These are phyloP conservation scores for Leptopilina drosophilae DNA, from an alignment of 2,888 invertebrate species.

Conservation along the genomic window DNA sequence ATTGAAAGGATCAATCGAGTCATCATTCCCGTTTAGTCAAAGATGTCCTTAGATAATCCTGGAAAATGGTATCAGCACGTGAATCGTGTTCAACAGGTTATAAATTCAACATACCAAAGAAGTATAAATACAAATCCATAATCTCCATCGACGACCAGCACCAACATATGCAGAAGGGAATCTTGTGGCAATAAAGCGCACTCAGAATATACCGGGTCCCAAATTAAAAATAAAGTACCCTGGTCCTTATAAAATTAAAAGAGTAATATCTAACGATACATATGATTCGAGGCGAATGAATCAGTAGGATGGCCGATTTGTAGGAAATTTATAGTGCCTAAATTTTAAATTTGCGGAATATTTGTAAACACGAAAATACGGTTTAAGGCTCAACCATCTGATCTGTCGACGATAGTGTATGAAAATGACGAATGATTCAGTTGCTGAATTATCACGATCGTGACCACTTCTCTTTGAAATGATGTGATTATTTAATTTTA, in stretches of 20 bases:
- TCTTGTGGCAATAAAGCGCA: conserved; percentile 31
- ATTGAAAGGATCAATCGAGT: too few species aligned
- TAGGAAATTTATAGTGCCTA: background rate
- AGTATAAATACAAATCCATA: too few species aligned
- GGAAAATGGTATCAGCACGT: too few species aligned
- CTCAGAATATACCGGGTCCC: conserved; percentile 39
- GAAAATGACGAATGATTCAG: background rate
- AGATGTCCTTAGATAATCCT: too few species aligned
- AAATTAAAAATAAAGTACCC: conserved; percentile 46
- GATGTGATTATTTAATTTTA: background rate
- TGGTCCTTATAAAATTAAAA: conserved; percentile 46
- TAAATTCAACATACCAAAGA: too few species aligned
- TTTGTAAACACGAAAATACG: background rate
- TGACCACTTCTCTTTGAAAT: background rate
- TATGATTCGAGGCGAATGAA: conserved; percentile 46
- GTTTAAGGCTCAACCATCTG: background rate
- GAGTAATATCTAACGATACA: conserved; percentile 44
- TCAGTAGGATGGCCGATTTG: conserved; percentile 40
- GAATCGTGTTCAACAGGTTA: too few species aligned
- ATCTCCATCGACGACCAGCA: too few species aligned
- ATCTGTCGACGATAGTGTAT: background rate
- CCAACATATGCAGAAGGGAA: too few species aligned
- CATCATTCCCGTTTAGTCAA: too few species aligned
- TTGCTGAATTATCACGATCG: background rate
- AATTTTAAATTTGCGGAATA: background rate